Conservation (phyloP, 2,797 vertebrate genomes). For the Galaxias olidus region DNA sequence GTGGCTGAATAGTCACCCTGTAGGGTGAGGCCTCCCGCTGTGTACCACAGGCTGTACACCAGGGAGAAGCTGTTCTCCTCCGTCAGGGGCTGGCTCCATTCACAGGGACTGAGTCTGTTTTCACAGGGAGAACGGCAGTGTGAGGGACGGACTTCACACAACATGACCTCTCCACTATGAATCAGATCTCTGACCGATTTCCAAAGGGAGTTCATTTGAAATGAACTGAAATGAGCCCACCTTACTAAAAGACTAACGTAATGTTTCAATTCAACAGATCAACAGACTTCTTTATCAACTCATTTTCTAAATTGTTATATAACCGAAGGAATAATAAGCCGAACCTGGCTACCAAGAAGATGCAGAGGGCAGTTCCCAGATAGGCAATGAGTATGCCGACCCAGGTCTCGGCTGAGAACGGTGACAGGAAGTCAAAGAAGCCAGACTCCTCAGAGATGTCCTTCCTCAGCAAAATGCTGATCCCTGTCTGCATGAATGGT, state of each 20-base stretch:
- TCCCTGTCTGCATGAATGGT: conserved; percentile 89
- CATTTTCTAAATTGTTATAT: neutral
- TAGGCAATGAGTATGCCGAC: conserved; percentile 82
- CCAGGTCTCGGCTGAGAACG: conserved; percentile 87
- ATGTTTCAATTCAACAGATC: too few relatives aligned
- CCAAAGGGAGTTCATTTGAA: too few relatives aligned
- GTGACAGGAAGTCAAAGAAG: conserved; percentile 84
- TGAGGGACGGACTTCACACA: neutral
- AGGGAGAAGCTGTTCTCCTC: conserved; percentile 81
- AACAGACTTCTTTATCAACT: neutral
- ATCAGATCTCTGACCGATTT: too few relatives aligned
- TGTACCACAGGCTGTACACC: conserved; percentile 87
- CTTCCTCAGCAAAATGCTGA: conserved; percentile 84
- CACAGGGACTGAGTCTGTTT: conserved; percentile 84
- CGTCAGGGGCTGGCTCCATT: conserved; percentile 82
- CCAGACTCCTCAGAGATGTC: conserved; percentile 73
- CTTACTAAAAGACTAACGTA: too few relatives aligned
- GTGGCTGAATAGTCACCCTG: conserved; percentile 73
- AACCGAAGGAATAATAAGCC: conserved; percentile 37
- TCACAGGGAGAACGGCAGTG: neutral
- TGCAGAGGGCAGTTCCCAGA: conserved; percentile 80
- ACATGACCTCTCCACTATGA: too few relatives aligned
- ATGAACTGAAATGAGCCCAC: too few relatives aligned
- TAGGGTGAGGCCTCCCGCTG: conserved; percentile 82
- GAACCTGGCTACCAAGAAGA: conserved; percentile 81